A percentile compares a stretch with the other conserved stretches of the same genome.
These are phyloP conservation scores for Astreopora myriophthalma DNA, from an alignment of 64 coral and sea anemone species.

Conservation along the genomic window DNA sequence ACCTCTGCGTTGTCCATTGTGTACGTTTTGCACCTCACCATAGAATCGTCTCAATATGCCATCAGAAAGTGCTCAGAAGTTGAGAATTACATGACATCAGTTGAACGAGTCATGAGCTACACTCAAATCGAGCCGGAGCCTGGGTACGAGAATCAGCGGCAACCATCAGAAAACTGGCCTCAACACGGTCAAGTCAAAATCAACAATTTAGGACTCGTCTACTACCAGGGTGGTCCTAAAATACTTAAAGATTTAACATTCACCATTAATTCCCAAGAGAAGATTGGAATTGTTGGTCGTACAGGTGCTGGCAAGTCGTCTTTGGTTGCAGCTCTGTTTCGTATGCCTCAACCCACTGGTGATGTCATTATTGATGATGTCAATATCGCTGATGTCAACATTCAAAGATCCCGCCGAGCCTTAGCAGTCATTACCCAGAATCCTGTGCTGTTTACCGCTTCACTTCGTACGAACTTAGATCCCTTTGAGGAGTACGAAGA, in stretches of 20 bases:
- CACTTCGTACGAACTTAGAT: conserved; percentile 65
- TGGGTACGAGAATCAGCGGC: conserved; percentile 60
- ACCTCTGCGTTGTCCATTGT: conserved; percentile 16
- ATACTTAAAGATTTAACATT: conserved; percentile 68
- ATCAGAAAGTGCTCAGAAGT: conserved; percentile 36
- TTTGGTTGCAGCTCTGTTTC: conserved; percentile 63
- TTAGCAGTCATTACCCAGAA: conserved; percentile 72
- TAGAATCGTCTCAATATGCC: conserved; percentile 42
- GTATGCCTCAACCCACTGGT: conserved; percentile 65
- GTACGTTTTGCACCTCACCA: conserved; percentile 34
- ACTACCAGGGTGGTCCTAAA: conserved; percentile 60
- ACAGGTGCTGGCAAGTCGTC: conserved; percentile 81
- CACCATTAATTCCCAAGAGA: conserved; percentile 49
- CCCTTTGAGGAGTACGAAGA: conserved; percentile 66
- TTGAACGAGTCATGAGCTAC: conserved; percentile 63
- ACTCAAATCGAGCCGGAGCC: conserved; percentile 49
- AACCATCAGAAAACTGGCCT: conserved; percentile 60
- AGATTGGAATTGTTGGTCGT: conserved; percentile 67
- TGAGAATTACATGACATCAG: conserved; percentile 78
- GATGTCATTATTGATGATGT: conserved; percentile 62
- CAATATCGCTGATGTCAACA: conserved; percentile 43
- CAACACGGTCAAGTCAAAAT: conserved; percentile 34
- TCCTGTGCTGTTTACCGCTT: conserved; percentile 72
- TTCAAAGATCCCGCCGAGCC: conserved; percentile 58
- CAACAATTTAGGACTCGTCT: conserved; percentile 37